A percentile compares a stretch with the other conserved stretches of the same genome.
These are phyloP conservation scores for Micromussa lordhowensis DNA, from an alignment of 92 coral and sea anemone genomes.

Conservation along the genomic window DNA sequence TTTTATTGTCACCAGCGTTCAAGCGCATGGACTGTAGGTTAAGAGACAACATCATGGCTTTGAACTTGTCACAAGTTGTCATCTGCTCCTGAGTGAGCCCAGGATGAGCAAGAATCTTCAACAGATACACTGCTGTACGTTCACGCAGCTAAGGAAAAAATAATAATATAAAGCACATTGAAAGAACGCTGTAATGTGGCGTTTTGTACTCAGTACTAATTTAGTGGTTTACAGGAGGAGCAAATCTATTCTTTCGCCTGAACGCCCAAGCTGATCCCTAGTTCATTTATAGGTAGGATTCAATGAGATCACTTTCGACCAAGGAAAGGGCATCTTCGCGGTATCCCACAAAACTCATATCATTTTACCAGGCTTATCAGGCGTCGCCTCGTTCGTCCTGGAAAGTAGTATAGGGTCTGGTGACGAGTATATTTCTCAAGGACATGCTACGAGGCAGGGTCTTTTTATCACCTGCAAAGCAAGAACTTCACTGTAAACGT, in stretches of 20 bases:
- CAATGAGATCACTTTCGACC: background rate
- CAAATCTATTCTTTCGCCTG: background rate
- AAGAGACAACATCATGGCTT: conserved; percentile 63
- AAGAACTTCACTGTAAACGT: no score
- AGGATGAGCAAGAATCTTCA: conserved; percentile 67
- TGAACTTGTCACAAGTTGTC: conserved; percentile 60
- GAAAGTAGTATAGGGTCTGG: no score
- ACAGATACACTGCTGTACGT: conserved; percentile 79
- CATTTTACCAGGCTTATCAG: no score
- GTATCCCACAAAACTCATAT: no score
- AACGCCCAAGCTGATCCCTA: background rate
- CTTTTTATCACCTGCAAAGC: no score
- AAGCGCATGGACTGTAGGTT: conserved; percentile 53
- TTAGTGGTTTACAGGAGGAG: background rate
- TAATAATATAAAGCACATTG: background rate
- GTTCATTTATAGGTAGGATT: background rate
- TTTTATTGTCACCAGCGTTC: conserved; percentile 25
- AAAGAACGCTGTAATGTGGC: background rate
- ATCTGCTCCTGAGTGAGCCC: conserved; percentile 64
- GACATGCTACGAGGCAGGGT: no score
- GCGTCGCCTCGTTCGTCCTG: no score
- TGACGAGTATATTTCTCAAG: no score
- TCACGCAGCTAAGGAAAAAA: conserved; percentile 75
- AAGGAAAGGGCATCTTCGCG: no score
- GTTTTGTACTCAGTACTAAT: background rate